These are phyloP conservation scores for Lineus longissimus DNA, from an alignment of 1,140 invertebrate species.

Conservation along the genomic window DNA sequence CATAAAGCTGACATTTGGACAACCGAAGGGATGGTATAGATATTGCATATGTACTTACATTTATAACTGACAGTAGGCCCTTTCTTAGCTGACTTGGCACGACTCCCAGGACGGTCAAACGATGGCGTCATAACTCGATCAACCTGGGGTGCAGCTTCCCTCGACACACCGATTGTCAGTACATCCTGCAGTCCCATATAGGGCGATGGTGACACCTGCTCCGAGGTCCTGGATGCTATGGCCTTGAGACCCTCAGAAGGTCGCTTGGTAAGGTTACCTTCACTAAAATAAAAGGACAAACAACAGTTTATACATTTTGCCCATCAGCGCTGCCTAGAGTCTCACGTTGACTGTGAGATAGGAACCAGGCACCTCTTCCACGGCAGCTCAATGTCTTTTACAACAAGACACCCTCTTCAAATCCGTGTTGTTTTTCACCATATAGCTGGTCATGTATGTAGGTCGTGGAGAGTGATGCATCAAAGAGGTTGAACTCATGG, in stretches of 20 bases:
- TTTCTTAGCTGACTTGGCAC: slow-evolving; percentile 11
- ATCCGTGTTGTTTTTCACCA: too few species aligned
- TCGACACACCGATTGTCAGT: background rate
- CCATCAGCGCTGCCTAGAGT: too few species aligned
- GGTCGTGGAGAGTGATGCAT: too few species aligned
- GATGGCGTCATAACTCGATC: slow-evolving; percentile 17
- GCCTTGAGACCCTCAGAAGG: slow-evolving; percentile 6
- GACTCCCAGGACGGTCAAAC: background rate
- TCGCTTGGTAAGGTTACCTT: slow-evolving; percentile 29
- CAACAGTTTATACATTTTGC: background rate
- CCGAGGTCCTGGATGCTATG: background rate
- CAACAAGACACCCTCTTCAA: too few species aligned
- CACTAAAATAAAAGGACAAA: slow-evolving; percentile 9
- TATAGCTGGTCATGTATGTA: too few species aligned
- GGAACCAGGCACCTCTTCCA: too few species aligned
- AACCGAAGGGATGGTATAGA: too few species aligned
- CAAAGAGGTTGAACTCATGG: too few species aligned
- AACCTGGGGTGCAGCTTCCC: background rate
- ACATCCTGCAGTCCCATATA: background rate
- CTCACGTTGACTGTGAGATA: too few species aligned
- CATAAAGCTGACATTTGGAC: too few species aligned
- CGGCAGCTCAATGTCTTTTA: too few species aligned
- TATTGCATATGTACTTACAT: too few species aligned
- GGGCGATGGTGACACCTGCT: background rate
- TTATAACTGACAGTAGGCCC: slow-evolving; percentile 32